Conservation (phyloP, 1,140 invertebrate species). For the Aphelinus atriplicis region DNA sequence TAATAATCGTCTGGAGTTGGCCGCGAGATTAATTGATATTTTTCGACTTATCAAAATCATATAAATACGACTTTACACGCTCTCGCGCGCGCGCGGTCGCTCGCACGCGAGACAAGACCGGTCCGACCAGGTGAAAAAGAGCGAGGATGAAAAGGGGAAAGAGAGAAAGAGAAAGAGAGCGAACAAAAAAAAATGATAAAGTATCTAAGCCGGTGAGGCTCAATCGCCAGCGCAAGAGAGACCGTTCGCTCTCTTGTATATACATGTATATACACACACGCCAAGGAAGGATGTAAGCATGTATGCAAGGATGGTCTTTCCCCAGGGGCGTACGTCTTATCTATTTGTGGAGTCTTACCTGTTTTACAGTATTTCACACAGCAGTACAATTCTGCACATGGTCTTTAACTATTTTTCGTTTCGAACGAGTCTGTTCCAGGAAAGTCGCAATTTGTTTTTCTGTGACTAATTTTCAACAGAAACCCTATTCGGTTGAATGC, state of each 20-base stretch:
- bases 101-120: not conserved
- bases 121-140: constrained; percentile 22
- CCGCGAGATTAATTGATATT: not conserved
- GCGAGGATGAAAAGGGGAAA: too few species aligned
- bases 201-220: constrained; percentile 8
- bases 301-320: constrained; percentile 3
- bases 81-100: not conserved
- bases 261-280: not conserved
- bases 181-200: constrained; percentile 17
- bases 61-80: not conserved
- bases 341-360: not conserved
- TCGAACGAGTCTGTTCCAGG: too few species aligned
- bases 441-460: too few species aligned
- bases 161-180: not conserved
- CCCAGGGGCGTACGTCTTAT: constrained; percentile 21
- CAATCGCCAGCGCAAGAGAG: constrained; percentile 3
- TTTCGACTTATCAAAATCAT: constrained; percentile 16
- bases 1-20: not conserved
- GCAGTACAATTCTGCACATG: too few species aligned
- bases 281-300: too few species aligned
- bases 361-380: too few species aligned
- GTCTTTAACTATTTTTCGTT: too few species aligned
- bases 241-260: not conserved
- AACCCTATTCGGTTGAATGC: too few species aligned
- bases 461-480: too few species aligned